Evolutionary conservation across 2,797 vertebrate genomes (phyloP).

Genomic region (Loris lydekkerianus): DNA sequence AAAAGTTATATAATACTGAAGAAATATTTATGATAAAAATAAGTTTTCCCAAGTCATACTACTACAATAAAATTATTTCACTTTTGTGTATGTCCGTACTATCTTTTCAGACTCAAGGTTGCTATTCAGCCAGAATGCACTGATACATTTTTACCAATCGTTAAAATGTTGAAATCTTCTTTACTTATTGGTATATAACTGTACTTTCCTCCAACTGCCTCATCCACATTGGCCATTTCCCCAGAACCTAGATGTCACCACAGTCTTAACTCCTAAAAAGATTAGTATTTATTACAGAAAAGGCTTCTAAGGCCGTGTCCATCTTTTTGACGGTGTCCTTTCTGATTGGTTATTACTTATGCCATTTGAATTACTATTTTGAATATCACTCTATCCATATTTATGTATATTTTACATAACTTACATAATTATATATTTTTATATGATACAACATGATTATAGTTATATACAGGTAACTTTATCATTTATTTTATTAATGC

Average conservation of each 20-base stretch:
- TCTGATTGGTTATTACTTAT: neutral
- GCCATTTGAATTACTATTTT: neutral
- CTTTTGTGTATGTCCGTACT: neutral
- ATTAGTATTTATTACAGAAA: constrained; percentile 3
- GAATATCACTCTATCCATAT: neutral
- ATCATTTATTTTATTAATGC: constrained; percentile 30
- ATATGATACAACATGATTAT: neutral
- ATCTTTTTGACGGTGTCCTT: neutral
- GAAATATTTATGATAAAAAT: constrained; percentile 53
- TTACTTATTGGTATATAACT: neutral
- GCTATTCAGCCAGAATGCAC: neutral
- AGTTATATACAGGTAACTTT: constrained; percentile 5
- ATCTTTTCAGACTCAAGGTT: neutral
- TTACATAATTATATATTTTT: neutral
- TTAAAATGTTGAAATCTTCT: constrained; percentile 31
- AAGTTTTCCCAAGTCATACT: constrained; percentile 20
- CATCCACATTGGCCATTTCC: neutral
- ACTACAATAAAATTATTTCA: constrained; percentile 33
- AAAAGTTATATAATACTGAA: constrained; percentile 49
- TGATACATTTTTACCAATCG: neutral
- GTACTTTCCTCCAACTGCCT: neutral
- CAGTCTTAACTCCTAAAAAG: neutral
- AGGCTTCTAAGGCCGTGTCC: neutral
- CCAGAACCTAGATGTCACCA: neutral
- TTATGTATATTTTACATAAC: neutral